A percentile compares a stretch with the other conserved stretches of the same genome.
These are phyloP conservation scores for Hipparchia sbordonii DNA, from an alignment of 2,888 invertebrate species.

Conservation along the genomic window DNA sequence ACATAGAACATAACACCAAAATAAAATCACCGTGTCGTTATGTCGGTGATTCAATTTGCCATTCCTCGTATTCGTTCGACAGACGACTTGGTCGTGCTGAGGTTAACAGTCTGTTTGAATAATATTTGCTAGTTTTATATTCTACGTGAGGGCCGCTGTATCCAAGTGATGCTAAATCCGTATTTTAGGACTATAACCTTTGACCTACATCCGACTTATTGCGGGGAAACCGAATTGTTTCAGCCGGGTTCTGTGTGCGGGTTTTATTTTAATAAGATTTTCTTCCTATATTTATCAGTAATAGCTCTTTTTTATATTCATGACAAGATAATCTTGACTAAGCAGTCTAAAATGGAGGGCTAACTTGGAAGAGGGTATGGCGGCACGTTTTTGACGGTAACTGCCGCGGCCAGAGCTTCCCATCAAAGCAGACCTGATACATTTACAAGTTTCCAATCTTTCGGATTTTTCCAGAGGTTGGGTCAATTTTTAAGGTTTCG, in stretches of 20 bases:
- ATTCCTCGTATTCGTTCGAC: constrained; percentile 1
- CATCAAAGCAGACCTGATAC: too few relatives aligned
- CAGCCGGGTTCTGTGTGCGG: not conserved
- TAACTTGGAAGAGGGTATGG: too few relatives aligned
- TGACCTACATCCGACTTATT: constrained; percentile 19
- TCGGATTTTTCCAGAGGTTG: too few relatives aligned
- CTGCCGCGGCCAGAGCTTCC: too few relatives aligned
- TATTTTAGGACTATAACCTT: constrained; percentile 20
- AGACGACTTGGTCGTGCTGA: constrained; percentile 10
- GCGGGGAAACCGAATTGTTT: constrained; percentile 18
- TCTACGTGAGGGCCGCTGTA: constrained; percentile 16
- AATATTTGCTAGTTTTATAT: constrained; percentile 21
- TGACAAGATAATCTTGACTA: too few relatives aligned
- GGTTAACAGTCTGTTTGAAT: constrained; percentile 22
- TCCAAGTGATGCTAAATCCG: constrained; percentile 22
- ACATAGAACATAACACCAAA: constrained; percentile 10
- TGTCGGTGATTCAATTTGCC: constrained; percentile 18
- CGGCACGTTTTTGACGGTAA: too few relatives aligned
- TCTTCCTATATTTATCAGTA: not conserved
- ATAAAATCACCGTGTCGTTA: constrained; percentile 17
- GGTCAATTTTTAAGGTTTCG: too few relatives aligned
- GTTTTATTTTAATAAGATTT: constrained; percentile 13
- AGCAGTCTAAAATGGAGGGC: too few relatives aligned
- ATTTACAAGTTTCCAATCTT: too few relatives aligned
- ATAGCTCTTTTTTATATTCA: not conserved